Evolutionary conservation across 2,888 invertebrate species (phyloP).

Genomic region (Trissolcus brochymenae): DNA sequence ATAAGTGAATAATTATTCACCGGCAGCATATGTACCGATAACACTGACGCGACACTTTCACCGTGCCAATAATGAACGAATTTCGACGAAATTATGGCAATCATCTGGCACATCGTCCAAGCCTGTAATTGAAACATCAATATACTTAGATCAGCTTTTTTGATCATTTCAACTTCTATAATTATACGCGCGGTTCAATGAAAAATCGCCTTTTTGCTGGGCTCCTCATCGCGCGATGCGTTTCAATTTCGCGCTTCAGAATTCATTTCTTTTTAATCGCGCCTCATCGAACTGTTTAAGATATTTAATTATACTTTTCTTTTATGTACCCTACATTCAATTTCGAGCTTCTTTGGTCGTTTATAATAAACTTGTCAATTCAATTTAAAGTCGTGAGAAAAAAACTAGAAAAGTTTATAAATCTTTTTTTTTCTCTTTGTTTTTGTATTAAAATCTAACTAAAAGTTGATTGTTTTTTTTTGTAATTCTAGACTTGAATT

Average conservation of each 20-base stretch:
- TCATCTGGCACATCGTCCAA: constrained; percentile 21
- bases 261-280: constrained; percentile 45
- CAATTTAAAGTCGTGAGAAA: too few species aligned
- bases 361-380: too few species aligned
- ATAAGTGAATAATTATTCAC: constrained; percentile 57
- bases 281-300: constrained; percentile 25
- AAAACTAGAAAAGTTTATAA: too few species aligned
- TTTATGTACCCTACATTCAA: too few species aligned
- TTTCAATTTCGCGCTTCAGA: constrained; percentile 49
- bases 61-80: constrained; percentile 42
- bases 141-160: constrained; percentile 39
- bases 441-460: too few species aligned
- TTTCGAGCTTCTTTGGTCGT: too few species aligned
- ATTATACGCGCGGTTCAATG: constrained; percentile 32
- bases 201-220: constrained; percentile 30
- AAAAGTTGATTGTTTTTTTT: too few species aligned
- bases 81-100: constrained; percentile 50
- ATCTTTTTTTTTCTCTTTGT: too few species aligned
- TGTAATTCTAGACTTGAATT: too few species aligned
- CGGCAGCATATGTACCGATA: constrained; percentile 36
- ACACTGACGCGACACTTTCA: constrained; percentile 54
- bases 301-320: constrained; percentile 18
- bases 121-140: constrained; percentile 55
- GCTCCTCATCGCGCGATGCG: constrained; percentile 11
- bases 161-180: constrained; percentile 27